Percentiles rank a stretch among this genome's conserved stretches.
Evolutionary conservation across 2,797 vertebrate genomes (phyloP).

Genomic region (Myotis pilosus): DNA sequence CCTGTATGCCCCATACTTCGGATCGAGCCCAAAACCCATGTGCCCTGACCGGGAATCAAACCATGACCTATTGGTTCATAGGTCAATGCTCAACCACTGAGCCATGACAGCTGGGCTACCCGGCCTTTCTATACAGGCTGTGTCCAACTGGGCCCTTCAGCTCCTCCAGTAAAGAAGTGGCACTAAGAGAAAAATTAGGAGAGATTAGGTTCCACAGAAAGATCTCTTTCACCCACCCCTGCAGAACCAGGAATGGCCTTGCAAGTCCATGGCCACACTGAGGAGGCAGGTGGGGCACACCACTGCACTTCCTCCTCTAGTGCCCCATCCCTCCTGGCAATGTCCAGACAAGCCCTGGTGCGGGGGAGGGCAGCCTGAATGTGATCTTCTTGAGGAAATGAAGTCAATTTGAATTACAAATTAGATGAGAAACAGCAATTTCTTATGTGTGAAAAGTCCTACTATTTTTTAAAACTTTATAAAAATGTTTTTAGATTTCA

Average conservation of each 20-base stretch:
- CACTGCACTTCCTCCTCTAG: neutral
- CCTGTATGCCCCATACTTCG: too few species aligned
- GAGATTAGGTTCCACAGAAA: neutral
- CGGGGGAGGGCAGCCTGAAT: neutral
- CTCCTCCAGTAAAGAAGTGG: neutral
- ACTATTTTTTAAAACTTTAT: neutral
- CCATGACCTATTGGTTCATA: too few species aligned
- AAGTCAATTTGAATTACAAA: neutral
- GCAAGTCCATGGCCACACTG: accelerated
- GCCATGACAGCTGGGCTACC: neutral
- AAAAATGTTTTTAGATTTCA: neutral
- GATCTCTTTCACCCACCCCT: neutral
- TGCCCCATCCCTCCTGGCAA: accelerated
- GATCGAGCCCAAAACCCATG: too few species aligned
- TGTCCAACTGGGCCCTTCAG: neutral
- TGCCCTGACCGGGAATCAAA: too few species aligned
- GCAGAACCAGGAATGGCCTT: neutral
- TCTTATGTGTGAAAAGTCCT: neutral
- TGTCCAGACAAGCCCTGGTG: accelerated
- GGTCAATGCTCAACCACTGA: too few species aligned
- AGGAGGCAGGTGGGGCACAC: neutral
- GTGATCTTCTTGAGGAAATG: neutral
- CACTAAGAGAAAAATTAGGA: neutral
- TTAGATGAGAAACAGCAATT: neutral
- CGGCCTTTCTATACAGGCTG: neutral